Conservation (phyloP, 1,140 invertebrate species). For the Bombus sylvicola region DNA sequence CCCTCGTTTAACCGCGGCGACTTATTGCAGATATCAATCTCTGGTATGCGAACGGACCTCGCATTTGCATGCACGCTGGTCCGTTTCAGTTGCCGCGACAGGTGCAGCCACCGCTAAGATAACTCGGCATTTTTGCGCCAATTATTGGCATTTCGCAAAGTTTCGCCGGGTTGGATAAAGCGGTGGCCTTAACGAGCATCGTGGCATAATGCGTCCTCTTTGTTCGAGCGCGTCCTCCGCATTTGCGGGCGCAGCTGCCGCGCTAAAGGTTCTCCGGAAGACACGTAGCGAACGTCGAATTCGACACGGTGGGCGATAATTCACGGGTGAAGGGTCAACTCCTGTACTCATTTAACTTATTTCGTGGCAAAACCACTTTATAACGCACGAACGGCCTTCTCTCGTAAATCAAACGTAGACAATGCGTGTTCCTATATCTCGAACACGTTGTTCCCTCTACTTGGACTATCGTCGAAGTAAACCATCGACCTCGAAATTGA, state of each 20-base stretch:
- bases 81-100: conserved; percentile 66
- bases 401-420: conserved; percentile 25
- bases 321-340: conserved; percentile 11
- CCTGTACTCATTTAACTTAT: background rate
- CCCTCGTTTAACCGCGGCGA: conserved; percentile 63
- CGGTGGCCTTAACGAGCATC: conserved; percentile 63
- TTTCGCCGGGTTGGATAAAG: conserved; percentile 60
- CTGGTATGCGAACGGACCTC: conserved; percentile 64
- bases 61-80: conserved; percentile 71
- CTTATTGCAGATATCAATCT: conserved; percentile 72
- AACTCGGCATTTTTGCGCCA: conserved; percentile 75
- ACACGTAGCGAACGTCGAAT: background rate
- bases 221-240: conserved; percentile 33
- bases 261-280: background rate
- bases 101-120: conserved; percentile 69
- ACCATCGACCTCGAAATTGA: conserved; percentile 45
- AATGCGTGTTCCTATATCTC: conserved; percentile 18
- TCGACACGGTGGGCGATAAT: background rate
- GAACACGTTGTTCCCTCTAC: conserved; percentile 7
- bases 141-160: conserved; percentile 78
- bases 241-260: conserved; percentile 52
- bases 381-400: background rate
- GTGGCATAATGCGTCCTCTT: conserved; percentile 63
- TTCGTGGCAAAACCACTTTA: conserved; percentile 1
- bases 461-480: background rate